Conservation (phyloP, 2,888 invertebrate genomes). For the Tipula confusa region DNA sequence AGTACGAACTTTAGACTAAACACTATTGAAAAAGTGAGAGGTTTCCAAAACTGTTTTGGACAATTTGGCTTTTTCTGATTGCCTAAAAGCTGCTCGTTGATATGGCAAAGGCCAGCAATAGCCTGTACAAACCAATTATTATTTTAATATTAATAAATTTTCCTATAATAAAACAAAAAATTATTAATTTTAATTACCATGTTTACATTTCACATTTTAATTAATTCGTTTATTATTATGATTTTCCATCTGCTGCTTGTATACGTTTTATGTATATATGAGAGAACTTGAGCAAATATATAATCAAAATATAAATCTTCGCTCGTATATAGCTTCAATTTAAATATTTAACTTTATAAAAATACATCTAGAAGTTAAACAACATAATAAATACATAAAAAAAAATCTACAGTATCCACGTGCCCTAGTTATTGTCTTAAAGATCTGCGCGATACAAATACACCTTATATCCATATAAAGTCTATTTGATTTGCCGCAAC, state of each 20-base stretch:
- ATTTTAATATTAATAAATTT: slow-evolving; percentile 14
- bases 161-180: background rate
- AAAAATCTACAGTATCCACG: too few species aligned
- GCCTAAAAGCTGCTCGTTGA: too few species aligned
- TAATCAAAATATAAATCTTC: slow-evolving; percentile 5
- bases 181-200: slow-evolving; percentile 25
- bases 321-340: background rate
- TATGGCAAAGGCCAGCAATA: too few species aligned
- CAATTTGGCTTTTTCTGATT: too few species aligned
- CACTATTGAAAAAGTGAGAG: too few species aligned
- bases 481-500: background rate
- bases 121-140: too few species aligned
- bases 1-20: too few species aligned
- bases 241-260: background rate
- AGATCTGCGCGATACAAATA: background rate
- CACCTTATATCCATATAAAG: background rate
- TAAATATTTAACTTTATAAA: slow-evolving; percentile 9
- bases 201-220: slow-evolving; percentile 12
- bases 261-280: background rate
- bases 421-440: background rate
- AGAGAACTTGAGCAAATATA: background rate
- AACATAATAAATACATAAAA: background rate
- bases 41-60: too few species aligned
- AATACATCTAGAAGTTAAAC: background rate
- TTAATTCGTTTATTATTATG: slow-evolving; percentile 25